A percentile compares a stretch with the other conserved stretches of the same genome.
phyloP scores from a whole-genome alignment of 2,113 vertebrate genomes.

The Orycteropus afer region DNA sequence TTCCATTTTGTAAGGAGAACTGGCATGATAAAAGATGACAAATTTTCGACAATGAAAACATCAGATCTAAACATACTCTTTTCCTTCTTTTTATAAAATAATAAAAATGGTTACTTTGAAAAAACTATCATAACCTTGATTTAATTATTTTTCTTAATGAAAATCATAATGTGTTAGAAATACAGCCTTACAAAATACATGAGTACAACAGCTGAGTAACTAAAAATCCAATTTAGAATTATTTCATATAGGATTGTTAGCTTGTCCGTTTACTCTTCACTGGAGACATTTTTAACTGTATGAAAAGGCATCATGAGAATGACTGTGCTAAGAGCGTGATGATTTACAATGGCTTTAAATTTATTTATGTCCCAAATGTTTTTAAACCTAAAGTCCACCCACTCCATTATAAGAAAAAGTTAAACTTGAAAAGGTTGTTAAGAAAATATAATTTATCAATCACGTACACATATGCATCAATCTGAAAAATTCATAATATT shows the following conservation, averaged over 20 bases:
- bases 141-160: slow-evolving; percentile 49
- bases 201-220: slow-evolving; percentile 66
- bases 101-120: slow-evolving; percentile 34
- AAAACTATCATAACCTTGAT: slow-evolving; percentile 39
- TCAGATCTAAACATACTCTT: neutral
- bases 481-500: slow-evolving; percentile 62
- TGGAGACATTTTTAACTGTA: slow-evolving; percentile 64
- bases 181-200: slow-evolving; percentile 71
- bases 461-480: slow-evolving; percentile 39
- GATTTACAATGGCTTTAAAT: slow-evolving; percentile 52
- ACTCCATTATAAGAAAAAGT: slow-evolving; percentile 55
- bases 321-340: slow-evolving; percentile 27
- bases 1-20: neutral
- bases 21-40: neutral
- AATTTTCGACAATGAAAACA: neutral
- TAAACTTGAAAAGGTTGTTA: slow-evolving; percentile 53
- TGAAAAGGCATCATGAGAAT: slow-evolving; percentile 55
- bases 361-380: slow-evolving; percentile 71
- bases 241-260: slow-evolving; percentile 71
- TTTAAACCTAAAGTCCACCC: slow-evolving; percentile 56
- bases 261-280: slow-evolving; percentile 71
- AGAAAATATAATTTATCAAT: slow-evolving; percentile 63
- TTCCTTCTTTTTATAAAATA: slow-evolving; percentile 15
- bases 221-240: slow-evolving; percentile 78
- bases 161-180: slow-evolving; percentile 59